Evolutionary conservation across 92 coral and sea anemone species (phyloP).

Genomic region (Porites evermanni): DNA sequence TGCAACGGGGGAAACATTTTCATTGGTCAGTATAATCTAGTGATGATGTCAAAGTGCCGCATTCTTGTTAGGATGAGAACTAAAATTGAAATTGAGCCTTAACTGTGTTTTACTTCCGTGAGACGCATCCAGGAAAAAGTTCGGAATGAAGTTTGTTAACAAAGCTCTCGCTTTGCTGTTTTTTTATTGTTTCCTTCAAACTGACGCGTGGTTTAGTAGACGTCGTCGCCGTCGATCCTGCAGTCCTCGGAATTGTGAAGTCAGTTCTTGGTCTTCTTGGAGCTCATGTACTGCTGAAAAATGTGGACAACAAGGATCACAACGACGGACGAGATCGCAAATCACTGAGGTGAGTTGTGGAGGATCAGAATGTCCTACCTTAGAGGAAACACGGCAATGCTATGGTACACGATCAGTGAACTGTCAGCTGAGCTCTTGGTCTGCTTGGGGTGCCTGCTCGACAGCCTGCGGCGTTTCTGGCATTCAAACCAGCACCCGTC

Average conservation of each 20-base stretch:
- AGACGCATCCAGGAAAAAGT: too few relatives aligned
- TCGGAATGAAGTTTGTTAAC: not conserved
- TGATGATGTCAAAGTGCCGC: too few relatives aligned
- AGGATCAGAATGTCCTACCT: slow-evolving; percentile 6
- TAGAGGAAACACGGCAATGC: too few relatives aligned
- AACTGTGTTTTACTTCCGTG: too few relatives aligned
- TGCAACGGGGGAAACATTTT: too few relatives aligned
- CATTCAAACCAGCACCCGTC: slow-evolving; percentile 4
- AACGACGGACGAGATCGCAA: not conserved
- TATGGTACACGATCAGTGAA: not conserved
- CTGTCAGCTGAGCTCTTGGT: slow-evolving; percentile 23
- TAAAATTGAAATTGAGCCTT: too few relatives aligned
- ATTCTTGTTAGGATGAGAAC: too few relatives aligned
- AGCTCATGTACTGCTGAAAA: not conserved
- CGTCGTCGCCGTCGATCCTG: slow-evolving; percentile 12
- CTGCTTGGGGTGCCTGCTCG: slow-evolving; percentile 17
- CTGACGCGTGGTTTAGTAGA: not conserved
- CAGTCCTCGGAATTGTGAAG: not conserved
- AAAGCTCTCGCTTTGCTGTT: not conserved
- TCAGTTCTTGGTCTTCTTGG: slow-evolving; percentile 25
- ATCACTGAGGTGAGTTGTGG: not conserved
- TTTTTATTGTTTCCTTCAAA: not conserved
- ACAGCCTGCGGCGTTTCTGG: not conserved
- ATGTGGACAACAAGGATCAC: slow-evolving; percentile 2
- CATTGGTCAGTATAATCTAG: too few relatives aligned